Evolutionary conservation across 2,113 vertebrate species (phyloP).

Genomic region (Grus americana): DNA sequence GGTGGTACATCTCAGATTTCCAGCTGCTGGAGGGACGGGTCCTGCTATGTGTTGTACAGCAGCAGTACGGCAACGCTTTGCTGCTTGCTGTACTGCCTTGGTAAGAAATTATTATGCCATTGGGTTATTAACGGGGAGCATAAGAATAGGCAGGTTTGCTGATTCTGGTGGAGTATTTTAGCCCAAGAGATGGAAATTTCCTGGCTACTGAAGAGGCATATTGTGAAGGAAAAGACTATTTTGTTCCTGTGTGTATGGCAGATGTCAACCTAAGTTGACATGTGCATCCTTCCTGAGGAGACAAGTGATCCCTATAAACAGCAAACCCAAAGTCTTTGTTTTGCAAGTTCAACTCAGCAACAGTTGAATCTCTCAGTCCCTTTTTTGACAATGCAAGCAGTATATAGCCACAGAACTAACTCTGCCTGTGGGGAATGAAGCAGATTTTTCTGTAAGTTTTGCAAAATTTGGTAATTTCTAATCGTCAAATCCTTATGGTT

Average conservation of each 20-base stretch:
- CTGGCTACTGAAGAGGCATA: not conserved
- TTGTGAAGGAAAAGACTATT: not conserved
- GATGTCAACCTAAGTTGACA: not conserved
- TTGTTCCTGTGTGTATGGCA: not conserved
- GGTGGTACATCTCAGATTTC: not conserved
- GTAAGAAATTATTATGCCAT: not conserved
- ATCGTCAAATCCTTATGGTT: not conserved
- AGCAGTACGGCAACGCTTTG: not conserved
- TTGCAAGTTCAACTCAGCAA: not conserved
- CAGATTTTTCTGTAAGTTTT: not conserved
- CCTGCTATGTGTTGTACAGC: not conserved
- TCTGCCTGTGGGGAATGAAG: not conserved
- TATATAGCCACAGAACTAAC: not conserved
- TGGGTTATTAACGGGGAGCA: not conserved
- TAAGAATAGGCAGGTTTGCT: not conserved
- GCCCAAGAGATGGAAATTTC: not conserved
- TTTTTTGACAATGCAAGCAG: not conserved
- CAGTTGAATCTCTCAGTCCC: not conserved
- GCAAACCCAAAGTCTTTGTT: not conserved
- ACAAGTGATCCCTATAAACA: not conserved
- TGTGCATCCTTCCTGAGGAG: not conserved
- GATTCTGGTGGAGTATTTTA: not conserved
- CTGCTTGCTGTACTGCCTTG: not conserved
- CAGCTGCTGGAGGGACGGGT: not conserved
- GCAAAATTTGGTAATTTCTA: not conserved